Percentiles rank a stretch among this genome's conserved stretches.
These are phyloP conservation scores for Drosophila meridiana DNA, from an alignment of 2,888 invertebrate species.

Conservation along the genomic window DNA sequence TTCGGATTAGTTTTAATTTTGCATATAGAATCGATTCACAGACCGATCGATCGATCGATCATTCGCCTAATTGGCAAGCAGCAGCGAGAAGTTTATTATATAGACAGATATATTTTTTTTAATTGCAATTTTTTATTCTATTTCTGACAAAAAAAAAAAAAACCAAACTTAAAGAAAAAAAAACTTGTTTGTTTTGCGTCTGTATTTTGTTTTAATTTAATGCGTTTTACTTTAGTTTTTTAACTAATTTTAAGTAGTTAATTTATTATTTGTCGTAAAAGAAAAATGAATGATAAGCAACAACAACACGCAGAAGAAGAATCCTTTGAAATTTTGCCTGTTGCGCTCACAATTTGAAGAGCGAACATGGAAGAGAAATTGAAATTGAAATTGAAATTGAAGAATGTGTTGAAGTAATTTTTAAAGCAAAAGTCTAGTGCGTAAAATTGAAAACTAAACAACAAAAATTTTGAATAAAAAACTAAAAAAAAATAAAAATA, in stretches of 20 bases:
- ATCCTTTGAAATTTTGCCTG: conserved; percentile 18
- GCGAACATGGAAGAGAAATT: conserved; percentile 30
- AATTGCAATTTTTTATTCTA: conserved; percentile 32
- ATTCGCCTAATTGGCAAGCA: conserved; percentile 17
- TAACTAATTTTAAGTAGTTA: conserved; percentile 83
- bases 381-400: conserved; percentile 37
- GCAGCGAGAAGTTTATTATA: conserved; percentile 3
- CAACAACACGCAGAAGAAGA: conserved; percentile 21
- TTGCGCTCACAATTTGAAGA: conserved; percentile 33
- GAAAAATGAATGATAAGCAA: conserved; percentile 18
- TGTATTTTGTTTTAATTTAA: conserved; percentile 72
- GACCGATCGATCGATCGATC: conserved; percentile 10
- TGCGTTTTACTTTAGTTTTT: conserved; percentile 70
- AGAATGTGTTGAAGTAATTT: conserved; percentile 63
- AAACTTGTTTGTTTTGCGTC: conserved; percentile 64
- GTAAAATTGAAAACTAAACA: conserved; percentile 64
- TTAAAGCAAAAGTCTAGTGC: conserved; percentile 70
- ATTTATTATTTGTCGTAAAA: conserved; percentile 77
- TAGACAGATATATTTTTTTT: conserved; percentile 29
- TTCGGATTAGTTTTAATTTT: conserved; percentile 56
- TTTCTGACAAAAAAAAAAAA: conserved; percentile 35
- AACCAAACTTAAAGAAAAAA: conserved; percentile 38
- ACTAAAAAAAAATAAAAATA: conserved; percentile 28
- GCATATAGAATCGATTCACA: conserved; percentile 19
- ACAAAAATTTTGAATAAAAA: conserved; percentile 56